Conservation (phyloP, 2,113 vertebrate species). For the Pseudorectes ferrugineus region DNA sequence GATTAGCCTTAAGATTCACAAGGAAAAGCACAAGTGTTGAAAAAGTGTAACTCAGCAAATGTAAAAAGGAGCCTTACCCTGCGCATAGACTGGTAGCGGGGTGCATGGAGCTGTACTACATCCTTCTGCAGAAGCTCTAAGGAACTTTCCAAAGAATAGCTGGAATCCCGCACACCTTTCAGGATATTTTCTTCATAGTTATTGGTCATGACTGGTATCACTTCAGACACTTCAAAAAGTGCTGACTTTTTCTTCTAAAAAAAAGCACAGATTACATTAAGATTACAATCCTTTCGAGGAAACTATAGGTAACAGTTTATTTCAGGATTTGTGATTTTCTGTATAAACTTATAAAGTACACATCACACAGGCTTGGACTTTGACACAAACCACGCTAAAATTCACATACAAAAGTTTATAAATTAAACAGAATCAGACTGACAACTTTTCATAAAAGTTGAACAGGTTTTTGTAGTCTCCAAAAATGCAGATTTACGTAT, state of each 20-base stretch:
- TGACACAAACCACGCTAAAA: not conserved
- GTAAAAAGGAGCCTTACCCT: conserved; percentile 76
- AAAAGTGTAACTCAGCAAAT: not conserved
- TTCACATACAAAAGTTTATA: not conserved
- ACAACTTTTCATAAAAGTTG: not conserved
- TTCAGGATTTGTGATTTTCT: not conserved
- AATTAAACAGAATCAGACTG: not conserved
- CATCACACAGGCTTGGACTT: not conserved
- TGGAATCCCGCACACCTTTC: conserved; percentile 94
- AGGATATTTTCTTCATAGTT: conserved; percentile 99
- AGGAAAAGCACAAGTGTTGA: not conserved
- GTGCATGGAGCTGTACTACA: conserved; percentile 96
- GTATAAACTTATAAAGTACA: not conserved
- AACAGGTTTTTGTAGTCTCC: not conserved
- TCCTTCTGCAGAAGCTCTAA: conserved; percentile 98
- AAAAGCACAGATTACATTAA: not conserved
- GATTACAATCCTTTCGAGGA: not conserved
- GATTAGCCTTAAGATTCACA: not conserved
- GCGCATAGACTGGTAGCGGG: conserved; percentile 99
- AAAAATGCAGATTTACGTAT: not conserved
- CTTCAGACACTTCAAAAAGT: conserved; percentile 99
- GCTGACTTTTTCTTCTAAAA: conserved; percentile 96
- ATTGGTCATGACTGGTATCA: conserved; percentile 99
- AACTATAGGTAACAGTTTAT: not conserved
- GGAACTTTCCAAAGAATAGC: conserved; percentile 97